Evolutionary conservation across 2,113 vertebrate species (phyloP).

Genomic region (Rhinoderma darwinii): DNA sequence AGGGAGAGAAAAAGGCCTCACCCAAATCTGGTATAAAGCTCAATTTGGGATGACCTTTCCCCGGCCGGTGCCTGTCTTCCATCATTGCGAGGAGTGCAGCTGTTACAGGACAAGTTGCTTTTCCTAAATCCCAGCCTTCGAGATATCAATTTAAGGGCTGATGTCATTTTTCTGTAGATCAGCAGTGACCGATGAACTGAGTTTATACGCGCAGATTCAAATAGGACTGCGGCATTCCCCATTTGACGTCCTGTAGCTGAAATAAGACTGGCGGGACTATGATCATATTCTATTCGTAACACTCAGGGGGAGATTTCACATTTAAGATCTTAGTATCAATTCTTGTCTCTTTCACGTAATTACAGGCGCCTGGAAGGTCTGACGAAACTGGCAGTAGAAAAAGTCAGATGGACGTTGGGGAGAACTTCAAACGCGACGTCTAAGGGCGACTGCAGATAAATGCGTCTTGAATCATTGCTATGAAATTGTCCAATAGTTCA

Average conservation of each 20-base stretch:
- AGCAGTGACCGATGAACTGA: neutral
- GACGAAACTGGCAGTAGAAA: neutral
- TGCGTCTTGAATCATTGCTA: neutral
- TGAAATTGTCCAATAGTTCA: neutral
- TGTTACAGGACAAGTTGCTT: neutral
- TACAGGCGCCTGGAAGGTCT: conserved; percentile 7
- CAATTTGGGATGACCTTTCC: neutral
- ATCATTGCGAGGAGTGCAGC: conserved; percentile 5
- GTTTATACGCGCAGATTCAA: neutral
- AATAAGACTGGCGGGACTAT: neutral
- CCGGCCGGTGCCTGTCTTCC: conserved; percentile 10
- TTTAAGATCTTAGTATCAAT: neutral
- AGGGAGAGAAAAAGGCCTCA: neutral
- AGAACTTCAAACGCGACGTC: neutral
- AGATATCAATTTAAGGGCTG: neutral
- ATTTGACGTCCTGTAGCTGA: neutral
- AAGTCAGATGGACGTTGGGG: neutral
- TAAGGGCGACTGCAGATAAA: neutral
- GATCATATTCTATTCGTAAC: neutral
- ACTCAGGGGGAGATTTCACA: neutral
- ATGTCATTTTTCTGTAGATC: neutral
- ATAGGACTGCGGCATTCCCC: neutral
- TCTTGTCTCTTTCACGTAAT: conserved; percentile 3
- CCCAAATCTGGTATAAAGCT: neutral
- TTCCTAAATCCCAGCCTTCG: neutral